Conservation (phyloP, 1,140 invertebrate genomes). For the Sminthurinus signatus region DNA sequence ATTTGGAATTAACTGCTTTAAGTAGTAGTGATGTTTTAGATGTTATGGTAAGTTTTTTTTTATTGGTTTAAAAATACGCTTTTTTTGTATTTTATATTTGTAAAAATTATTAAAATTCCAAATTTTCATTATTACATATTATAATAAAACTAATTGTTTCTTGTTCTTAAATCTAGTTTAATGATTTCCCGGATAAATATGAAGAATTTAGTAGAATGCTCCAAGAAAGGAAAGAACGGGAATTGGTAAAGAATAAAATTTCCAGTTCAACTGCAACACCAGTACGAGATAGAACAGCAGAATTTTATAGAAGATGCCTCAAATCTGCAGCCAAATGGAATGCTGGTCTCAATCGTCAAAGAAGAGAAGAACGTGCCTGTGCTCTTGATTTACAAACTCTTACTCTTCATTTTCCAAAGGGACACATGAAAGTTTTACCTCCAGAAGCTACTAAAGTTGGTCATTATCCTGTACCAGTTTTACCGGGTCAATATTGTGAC, state of each 20-base stretch:
- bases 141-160: too few species aligned
- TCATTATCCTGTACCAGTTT: slow-evolving; percentile 79
- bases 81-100: too few species aligned
- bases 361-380: slow-evolving; percentile 59
- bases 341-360: slow-evolving; percentile 68
- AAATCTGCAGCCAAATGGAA: slow-evolving; percentile 86
- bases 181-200: slow-evolving; percentile 91
- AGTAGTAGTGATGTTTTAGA: slow-evolving; percentile 86
- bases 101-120: too few species aligned
- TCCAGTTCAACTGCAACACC: slow-evolving; percentile 21
- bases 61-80: too few species aligned
- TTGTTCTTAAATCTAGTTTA: too few species aligned
- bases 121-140: too few species aligned
- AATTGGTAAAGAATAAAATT: slow-evolving; percentile 57
- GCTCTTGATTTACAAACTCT: slow-evolving; percentile 70
- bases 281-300: slow-evolving; percentile 40
- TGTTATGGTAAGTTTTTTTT: too few species aligned
- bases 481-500: slow-evolving; percentile 90
- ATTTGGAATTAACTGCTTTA: slow-evolving; percentile 76
- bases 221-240: slow-evolving; percentile 68
- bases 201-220: slow-evolving; percentile 82
- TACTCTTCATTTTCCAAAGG: slow-evolving; percentile 62
- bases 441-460: slow-evolving; percentile 54
- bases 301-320: slow-evolving; percentile 77
- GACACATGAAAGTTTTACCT: slow-evolving; percentile 47